A percentile compares a stretch with the other conserved stretches of the same genome.
Conservation (phyloP, 2,797 vertebrate genomes). For the Gallirallus australis region DNA sequence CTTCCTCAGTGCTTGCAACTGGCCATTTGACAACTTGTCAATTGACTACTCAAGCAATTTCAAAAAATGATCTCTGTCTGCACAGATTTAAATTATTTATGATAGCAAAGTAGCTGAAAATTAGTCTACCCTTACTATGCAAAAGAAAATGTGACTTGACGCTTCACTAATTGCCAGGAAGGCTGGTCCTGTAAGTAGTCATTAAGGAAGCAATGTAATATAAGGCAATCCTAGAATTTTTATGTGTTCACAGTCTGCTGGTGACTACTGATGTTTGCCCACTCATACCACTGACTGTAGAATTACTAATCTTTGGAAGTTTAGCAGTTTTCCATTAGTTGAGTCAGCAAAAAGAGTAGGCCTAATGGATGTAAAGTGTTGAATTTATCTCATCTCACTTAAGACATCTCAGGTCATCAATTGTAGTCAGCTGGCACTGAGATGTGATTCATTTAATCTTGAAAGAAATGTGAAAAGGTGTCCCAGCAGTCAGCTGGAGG, state of each 20-base stretch:
- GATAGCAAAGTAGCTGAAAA: slow-evolving; percentile 57
- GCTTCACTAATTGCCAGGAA: slow-evolving; percentile 41
- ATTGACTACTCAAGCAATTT: slow-evolving; percentile 55
- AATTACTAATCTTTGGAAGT: background rate
- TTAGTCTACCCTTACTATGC: slow-evolving; percentile 25
- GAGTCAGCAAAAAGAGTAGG: background rate
- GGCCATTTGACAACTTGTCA: slow-evolving; percentile 39
- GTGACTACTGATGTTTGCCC: background rate
- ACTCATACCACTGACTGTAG: background rate
- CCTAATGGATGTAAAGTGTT: background rate
- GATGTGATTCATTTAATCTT: background rate
- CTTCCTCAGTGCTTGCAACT: background rate
- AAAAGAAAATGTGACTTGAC: slow-evolving; percentile 23
- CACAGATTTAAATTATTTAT: slow-evolving; percentile 61
- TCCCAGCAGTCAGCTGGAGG: background rate
- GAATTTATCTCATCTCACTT: background rate
- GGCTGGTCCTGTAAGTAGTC: slow-evolving; percentile 9
- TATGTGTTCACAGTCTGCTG: slow-evolving; percentile 8
- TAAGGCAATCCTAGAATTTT: background rate
- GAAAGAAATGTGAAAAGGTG: background rate
- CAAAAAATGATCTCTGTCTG: slow-evolving; percentile 18
- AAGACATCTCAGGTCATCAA: background rate
- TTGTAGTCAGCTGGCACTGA: background rate
- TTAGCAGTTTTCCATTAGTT: background rate
- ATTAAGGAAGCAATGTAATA: slow-evolving; percentile 1